A percentile compares a stretch with the other conserved stretches of the same genome.
These are phyloP conservation scores for Brevimyrus niger DNA, from an alignment of 2,113 vertebrate species.

Conservation along the genomic window DNA sequence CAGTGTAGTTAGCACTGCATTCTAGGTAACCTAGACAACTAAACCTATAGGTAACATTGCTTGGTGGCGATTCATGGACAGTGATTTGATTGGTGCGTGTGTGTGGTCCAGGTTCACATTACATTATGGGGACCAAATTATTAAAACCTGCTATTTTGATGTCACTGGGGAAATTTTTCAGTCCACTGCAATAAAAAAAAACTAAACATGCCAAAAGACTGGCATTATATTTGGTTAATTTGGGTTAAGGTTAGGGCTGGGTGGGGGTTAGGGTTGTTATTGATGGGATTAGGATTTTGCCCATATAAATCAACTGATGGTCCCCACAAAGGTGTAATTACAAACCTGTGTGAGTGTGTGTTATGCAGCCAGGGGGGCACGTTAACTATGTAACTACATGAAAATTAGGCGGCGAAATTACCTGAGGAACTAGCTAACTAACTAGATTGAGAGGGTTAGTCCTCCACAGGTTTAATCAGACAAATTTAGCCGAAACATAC, in stretches of 20 bases:
- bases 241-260: too few relatives aligned
- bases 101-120: neutral
- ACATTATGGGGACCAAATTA: too few relatives aligned
- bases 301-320: too few relatives aligned
- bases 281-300: too few relatives aligned
- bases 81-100: neutral
- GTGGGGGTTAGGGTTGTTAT: too few relatives aligned
- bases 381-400: neutral
- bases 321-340: neutral
- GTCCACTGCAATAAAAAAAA: too few relatives aligned
- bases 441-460: neutral
- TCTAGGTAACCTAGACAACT: neutral
- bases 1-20: neutral
- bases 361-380: neutral
- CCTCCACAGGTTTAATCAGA: neutral
- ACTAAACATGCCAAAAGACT: too few relatives aligned
- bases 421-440: neutral
- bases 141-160: too few relatives aligned
- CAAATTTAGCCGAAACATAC: neutral
- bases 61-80: neutral
- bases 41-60: neutral
- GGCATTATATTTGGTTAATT: too few relatives aligned
- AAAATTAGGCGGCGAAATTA: neutral
- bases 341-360: too few relatives aligned
- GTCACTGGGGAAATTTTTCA: too few relatives aligned